Evolutionary conservation across 2,113 vertebrate species (phyloP).

Genomic region (Corythaixoides concolor): DNA sequence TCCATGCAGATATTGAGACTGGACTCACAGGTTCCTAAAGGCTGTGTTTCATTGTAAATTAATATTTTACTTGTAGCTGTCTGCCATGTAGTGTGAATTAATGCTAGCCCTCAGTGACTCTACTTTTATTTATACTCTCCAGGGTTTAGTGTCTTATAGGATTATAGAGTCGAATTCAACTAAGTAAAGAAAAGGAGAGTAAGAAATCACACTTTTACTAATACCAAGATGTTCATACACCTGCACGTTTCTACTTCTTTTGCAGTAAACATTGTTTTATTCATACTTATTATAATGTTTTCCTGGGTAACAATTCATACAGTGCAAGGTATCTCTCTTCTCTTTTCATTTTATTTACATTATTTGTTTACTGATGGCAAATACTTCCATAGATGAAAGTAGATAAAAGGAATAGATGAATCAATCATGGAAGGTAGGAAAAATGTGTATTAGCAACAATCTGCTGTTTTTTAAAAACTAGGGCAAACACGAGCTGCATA

Average conservation of each 20-base stretch:
- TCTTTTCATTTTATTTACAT: slow-evolving; percentile 26
- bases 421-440: neutral
- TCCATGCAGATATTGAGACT: neutral
- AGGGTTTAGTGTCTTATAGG: neutral
- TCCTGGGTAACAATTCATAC: slow-evolving; percentile 31
- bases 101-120: neutral
- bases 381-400: slow-evolving; percentile 19
- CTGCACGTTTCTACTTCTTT: slow-evolving; percentile 19
- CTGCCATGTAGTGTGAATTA: neutral
- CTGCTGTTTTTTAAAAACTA: slow-evolving; percentile 9
- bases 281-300: slow-evolving; percentile 35
- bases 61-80: neutral
- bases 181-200: neutral
- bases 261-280: slow-evolving; percentile 51
- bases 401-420: slow-evolving; percentile 47
- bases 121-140: neutral
- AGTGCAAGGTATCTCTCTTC: neutral
- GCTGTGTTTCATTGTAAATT: neutral
- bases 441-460: neutral
- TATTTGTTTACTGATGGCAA: slow-evolving; percentile 46
- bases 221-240: neutral
- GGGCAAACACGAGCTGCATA: neutral
- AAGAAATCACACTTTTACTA: neutral
- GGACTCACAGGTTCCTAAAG: neutral
- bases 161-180: slow-evolving; percentile 19